These are phyloP conservation scores for Salvelinus alpinus DNA, from an alignment of 2,113 vertebrate species.

Conservation along the genomic window DNA sequence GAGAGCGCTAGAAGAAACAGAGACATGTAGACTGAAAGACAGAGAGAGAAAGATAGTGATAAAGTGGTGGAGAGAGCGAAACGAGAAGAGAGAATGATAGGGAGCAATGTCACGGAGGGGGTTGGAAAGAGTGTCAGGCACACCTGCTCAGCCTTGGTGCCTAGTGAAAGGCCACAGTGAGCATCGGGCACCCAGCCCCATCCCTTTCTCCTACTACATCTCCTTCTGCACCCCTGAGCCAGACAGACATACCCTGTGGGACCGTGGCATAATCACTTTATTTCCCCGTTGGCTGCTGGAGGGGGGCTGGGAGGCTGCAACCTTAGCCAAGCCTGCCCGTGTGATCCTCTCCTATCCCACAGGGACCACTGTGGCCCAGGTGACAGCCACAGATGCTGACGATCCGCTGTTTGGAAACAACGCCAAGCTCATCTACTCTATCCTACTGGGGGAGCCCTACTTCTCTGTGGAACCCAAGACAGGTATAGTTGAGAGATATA, in stretches of 20 bases:
- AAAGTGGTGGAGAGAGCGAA: constrained; percentile 25
- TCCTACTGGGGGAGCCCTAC: constrained; percentile 90
- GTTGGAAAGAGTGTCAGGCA: constrained; percentile 53
- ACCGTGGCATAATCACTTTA: constrained; percentile 67
- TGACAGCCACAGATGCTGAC: constrained; percentile 91
- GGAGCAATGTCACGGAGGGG: constrained; percentile 35
- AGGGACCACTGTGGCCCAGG: constrained; percentile 90
- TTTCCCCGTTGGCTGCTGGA: constrained; percentile 53
- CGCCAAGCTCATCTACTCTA: constrained; percentile 89
- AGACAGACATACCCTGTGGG: constrained; percentile 60
- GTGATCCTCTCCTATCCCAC: constrained; percentile 28
- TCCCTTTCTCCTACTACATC: constrained; percentile 13
- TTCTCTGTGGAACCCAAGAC: constrained; percentile 95
- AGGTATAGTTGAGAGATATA: constrained; percentile 70
- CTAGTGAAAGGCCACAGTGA: constrained; percentile 29
- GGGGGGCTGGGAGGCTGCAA: constrained; percentile 22
- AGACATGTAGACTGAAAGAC: constrained; percentile 27
- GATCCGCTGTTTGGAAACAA: constrained; percentile 84
- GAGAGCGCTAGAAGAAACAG: neutral
- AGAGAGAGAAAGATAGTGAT: constrained; percentile 11
- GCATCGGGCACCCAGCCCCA: neutral
- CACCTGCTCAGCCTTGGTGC: constrained; percentile 46
- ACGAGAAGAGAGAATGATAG: constrained; percentile 16
- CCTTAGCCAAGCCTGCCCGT: constrained; percentile 47
- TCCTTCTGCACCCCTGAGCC: constrained; percentile 16